phyloP scores from a whole-genome alignment of 2,888 invertebrate species.

The Chesias legatella region DNA sequence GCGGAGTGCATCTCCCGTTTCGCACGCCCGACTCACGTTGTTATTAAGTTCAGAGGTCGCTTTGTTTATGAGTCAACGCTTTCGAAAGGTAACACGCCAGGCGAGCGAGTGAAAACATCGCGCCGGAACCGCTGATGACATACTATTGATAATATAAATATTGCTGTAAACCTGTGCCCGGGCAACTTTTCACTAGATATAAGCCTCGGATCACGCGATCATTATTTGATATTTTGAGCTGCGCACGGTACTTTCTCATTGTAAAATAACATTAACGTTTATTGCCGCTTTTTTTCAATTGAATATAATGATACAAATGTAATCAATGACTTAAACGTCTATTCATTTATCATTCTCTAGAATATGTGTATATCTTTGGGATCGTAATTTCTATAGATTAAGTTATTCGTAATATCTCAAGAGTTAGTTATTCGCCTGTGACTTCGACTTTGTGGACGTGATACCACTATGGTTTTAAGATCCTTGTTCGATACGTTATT shows the following conservation, averaged over 20 bases:
- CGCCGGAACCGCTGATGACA: conserved; percentile 68
- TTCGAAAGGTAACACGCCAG: conserved; percentile 75
- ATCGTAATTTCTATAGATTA: too few species aligned
- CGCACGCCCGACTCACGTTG: conserved; percentile 77
- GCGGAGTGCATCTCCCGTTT: conserved; percentile 73
- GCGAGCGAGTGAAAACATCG: conserved; percentile 70
- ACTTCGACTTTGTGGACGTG: too few species aligned
- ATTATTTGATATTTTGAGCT: conserved; percentile 25
- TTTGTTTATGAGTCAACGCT: conserved; percentile 76
- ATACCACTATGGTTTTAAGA: too few species aligned
- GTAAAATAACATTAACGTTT: conserved; percentile 19
- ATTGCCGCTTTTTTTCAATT: too few species aligned
- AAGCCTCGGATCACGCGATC: conserved; percentile 34
- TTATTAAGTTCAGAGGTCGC: conserved; percentile 78
- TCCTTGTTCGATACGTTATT: too few species aligned
- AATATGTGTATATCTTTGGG: too few species aligned
- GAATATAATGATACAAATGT: too few species aligned
- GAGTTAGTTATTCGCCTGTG: too few species aligned
- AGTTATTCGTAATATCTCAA: too few species aligned
- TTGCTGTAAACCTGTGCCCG: conserved; percentile 60
- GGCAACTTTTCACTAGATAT: conserved; percentile 51
- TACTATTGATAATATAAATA: conserved; percentile 76
- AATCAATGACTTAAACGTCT: too few species aligned
- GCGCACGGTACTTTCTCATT: conserved; percentile 21
- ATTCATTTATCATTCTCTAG: too few species aligned